These are phyloP conservation scores for Eilema caniola DNA, from an alignment of 2,888 invertebrate species.

Conservation along the genomic window DNA sequence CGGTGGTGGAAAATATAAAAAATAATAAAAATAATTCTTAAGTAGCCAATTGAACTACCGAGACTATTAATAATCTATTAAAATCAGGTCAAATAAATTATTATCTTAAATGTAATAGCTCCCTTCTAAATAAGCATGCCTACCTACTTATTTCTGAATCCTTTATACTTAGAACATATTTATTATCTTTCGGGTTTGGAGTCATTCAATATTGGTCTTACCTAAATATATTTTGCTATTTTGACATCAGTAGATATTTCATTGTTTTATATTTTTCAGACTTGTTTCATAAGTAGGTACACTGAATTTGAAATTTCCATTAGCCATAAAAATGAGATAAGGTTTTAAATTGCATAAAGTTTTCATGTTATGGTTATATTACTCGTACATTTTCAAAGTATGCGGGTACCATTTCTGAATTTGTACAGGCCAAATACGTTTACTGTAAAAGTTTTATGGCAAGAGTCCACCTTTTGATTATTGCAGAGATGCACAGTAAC, in stretches of 20 bases:
- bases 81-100: no score
- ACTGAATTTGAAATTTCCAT: slow-evolving; percentile 25
- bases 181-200: background rate
- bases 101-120: background rate
- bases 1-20: slow-evolving; percentile 3
- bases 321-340: slow-evolving; percentile 34
- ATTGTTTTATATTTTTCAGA: background rate
- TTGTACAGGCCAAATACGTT: slow-evolving; percentile 30
- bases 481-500: slow-evolving; percentile 18
- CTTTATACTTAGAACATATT: background rate
- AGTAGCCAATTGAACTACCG: no score
- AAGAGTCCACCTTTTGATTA: slow-evolving; percentile 8
- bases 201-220: background rate
- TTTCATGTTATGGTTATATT: slow-evolving; percentile 33
- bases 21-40: background rate
- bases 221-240: background rate
- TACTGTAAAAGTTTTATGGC: slow-evolving; percentile 16
- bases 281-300: slow-evolving; percentile 17
- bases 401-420: slow-evolving; percentile 30
- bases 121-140: no score
- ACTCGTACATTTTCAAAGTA: slow-evolving; percentile 32
- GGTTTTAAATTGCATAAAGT: slow-evolving; percentile 31
- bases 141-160: background rate
- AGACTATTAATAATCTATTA: no score
- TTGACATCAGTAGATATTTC: background rate